phyloP scores from a whole-genome alignment of 2,797 vertebrate genomes.

The Hemitrygon akajei region DNA sequence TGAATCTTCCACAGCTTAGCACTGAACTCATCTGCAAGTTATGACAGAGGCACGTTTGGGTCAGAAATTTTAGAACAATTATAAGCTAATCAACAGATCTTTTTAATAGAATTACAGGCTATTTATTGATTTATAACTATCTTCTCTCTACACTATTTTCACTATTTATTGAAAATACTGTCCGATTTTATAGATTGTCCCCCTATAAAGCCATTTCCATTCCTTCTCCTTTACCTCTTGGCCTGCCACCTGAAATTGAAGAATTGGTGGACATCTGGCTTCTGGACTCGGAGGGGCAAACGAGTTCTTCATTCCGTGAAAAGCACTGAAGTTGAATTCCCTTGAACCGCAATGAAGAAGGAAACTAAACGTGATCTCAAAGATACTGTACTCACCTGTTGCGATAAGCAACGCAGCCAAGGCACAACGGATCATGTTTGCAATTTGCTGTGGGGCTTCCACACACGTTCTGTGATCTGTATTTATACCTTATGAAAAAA shows the following conservation, averaged over 20 bases:
- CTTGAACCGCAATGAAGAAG: neutral
- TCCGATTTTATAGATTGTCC: neutral
- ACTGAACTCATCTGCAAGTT: too few species aligned
- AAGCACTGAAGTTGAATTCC: neutral
- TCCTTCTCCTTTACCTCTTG: neutral
- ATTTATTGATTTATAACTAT: too few species aligned
- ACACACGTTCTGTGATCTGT: neutral
- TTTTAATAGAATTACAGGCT: neutral
- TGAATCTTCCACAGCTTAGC: too few species aligned
- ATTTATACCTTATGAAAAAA: neutral
- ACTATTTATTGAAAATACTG: neutral
- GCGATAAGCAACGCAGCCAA: neutral
- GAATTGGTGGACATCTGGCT: neutral
- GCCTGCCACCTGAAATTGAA: neutral
- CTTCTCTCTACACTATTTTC: too few species aligned
- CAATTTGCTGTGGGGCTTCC: too few species aligned
- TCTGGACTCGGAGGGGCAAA: too few species aligned
- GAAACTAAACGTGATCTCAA: neutral
- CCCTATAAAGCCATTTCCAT: neutral
- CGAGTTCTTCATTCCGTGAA: too few species aligned
- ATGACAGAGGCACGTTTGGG: neutral
- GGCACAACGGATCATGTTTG: slow-evolving; percentile 15
- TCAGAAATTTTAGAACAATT: neutral
- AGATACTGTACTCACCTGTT: neutral
- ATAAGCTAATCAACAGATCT: neutral